Conservation (phyloP, 2,113 vertebrate genomes). For the Hepsetus odoe region DNA sequence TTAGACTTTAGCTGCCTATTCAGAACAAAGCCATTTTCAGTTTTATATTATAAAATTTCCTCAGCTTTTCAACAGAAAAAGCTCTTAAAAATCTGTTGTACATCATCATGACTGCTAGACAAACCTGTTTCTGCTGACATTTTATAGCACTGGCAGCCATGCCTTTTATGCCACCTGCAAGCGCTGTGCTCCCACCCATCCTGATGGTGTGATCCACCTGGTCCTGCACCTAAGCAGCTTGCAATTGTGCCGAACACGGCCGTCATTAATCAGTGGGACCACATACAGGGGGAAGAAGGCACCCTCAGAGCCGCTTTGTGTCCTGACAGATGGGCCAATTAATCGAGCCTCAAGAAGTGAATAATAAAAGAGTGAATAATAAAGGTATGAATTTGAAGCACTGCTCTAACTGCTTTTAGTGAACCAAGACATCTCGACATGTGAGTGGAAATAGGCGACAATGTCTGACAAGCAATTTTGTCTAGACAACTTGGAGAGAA, state of each 20-base stretch:
- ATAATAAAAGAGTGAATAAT: conserved; percentile 16
- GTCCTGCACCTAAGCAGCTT: background rate
- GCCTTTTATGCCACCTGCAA: background rate
- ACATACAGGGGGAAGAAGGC: background rate
- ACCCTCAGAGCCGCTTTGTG: background rate
- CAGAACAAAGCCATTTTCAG: background rate
- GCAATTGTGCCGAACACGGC: background rate
- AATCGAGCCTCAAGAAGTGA: conserved; percentile 15
- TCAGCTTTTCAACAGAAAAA: background rate
- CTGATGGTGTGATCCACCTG: background rate
- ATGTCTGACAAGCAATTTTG: no score
- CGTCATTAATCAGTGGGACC: conserved; percentile 4
- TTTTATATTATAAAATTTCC: background rate
- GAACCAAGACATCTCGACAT: background rate
- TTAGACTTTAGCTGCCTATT: background rate
- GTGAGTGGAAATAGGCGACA: background rate
- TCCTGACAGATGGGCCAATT: conserved; percentile 43
- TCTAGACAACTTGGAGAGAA: no score
- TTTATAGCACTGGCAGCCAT: background rate
- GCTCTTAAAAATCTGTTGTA: background rate
- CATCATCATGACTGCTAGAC: background rate
- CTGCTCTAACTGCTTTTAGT: conserved; percentile 2
- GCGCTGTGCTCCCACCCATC: background rate
- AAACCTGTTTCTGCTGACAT: conserved; percentile 11
- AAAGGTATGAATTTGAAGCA: background rate